These are phyloP conservation scores for Cryptomyrus ogoouensis DNA, from an alignment of 2,113 vertebrate species.

Conservation along the genomic window DNA sequence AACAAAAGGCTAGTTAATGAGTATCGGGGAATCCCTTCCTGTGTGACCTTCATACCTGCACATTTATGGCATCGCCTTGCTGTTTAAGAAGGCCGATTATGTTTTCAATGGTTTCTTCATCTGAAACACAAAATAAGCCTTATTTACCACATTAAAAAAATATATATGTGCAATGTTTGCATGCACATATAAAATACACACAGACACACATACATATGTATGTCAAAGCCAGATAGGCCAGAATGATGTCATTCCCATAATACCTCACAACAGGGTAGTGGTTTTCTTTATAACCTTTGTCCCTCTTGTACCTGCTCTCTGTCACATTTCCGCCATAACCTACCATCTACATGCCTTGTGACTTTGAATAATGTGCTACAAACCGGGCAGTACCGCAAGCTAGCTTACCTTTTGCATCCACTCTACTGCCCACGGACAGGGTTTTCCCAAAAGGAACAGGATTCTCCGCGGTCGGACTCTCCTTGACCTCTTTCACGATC, in stretches of 20 bases:
- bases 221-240: background rate
- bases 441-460: background rate
- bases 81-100: conserved; percentile 56
- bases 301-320: background rate
- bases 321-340: background rate
- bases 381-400: background rate
- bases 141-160: background rate
- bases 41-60: conserved; percentile 47
- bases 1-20: background rate
- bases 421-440: background rate
- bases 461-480: conserved; percentile 9
- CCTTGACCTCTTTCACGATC: conserved; percentile 35
- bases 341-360: background rate
- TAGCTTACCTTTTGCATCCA: conserved; percentile 23
- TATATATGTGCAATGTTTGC: too few relatives aligned
- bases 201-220: background rate
- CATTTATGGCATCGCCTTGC: conserved; percentile 51
- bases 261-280: background rate
- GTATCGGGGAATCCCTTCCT: background rate
- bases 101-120: conserved; percentile 48
- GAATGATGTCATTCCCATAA: background rate
- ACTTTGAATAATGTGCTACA: background rate
- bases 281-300: background rate
- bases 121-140: conserved; percentile 35
- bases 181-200: background rate